Evolutionary conservation across 1,140 invertebrate species (phyloP).

Genomic region (Diabrotica undecimpunctata): DNA sequence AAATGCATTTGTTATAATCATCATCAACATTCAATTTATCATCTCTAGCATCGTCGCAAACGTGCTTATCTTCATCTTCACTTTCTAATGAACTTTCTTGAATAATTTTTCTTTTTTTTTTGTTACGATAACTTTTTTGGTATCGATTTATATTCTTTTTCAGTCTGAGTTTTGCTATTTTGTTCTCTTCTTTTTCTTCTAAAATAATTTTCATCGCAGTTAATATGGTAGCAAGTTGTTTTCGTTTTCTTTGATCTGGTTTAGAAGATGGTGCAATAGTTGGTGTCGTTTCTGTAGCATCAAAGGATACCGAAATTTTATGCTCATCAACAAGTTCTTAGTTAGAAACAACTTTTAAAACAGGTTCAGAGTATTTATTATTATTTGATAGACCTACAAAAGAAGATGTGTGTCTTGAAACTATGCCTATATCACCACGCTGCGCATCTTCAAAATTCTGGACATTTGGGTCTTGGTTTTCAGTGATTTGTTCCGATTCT

Average conservation of each 20-base stretch:
- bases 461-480: constrained; percentile 6
- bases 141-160: constrained; percentile 27
- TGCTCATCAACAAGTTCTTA: no score
- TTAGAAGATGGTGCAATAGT: constrained; percentile 20
- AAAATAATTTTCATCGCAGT: constrained; percentile 36
- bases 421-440: neutral
- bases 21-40: constrained; percentile 33
- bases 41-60: constrained; percentile 34
- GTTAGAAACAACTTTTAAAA: neutral
- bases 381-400: neutral
- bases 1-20: constrained; percentile 34
- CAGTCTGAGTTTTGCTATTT: constrained; percentile 28
- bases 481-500: constrained; percentile 3
- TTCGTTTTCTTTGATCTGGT: constrained; percentile 27
- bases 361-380: neutral
- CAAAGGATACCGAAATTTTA: no score
- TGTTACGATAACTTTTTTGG: constrained; percentile 27
- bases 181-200: constrained; percentile 39
- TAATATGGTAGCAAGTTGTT: constrained; percentile 37
- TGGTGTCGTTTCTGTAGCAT: constrained; percentile 17
- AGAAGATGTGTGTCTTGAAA: neutral
- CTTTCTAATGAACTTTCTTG: constrained; percentile 16
- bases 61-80: constrained; percentile 31
- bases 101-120: constrained; percentile 25
- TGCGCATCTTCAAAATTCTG: neutral